Base-by-base conservation (phyloP, 1,140 invertebrate species). In the Zaprionus kolodkinae region DNA sequence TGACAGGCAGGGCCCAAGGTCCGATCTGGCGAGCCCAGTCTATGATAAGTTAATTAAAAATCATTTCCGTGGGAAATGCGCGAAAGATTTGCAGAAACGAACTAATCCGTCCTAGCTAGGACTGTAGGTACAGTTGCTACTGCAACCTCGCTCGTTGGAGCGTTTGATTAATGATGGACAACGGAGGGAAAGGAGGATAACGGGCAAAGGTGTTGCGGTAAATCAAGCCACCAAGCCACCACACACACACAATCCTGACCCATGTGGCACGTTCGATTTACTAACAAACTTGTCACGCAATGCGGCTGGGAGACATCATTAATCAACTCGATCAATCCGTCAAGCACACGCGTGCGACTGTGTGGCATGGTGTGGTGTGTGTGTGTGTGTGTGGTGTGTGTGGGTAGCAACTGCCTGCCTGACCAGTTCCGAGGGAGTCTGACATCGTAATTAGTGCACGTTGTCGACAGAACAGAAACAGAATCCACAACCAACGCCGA, bases 271-370 rank as follows among this genome's bases (percentile, higher is more conserved):
- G 76, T 78, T 83, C 75, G 80, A 85, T 81, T 76, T 81, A 82
- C 83, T 88, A 87, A 87, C 83, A 87, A 87, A 87, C 84, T 87
- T 87, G 83, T 88, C 83, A 87, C 83, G 83, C 84, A 83, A 88
- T 78, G 82, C 79, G 82, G 68, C 64, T 76, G 33, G 50, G 27
- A 36, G 63, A 69, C 60, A 81, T 76, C 77, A 88, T 87, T 87
- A 87, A 89, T 88, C 84, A 88, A 67, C 45, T 57, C 66, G 57
- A 89, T 81, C 84, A 88, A 88, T 84, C 84, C 84, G 85, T 87
- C 84, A 87, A 71, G 66, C 43, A 64, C 36, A 61, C 60, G 35
- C 72, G 38, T 3, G 11, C 7, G 13, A 50, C 27, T 55, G 56
- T 63, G 48, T 36, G 35, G 54, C 27, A 25, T 36, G 27, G 45